A percentile compares a stretch with the other conserved stretches of the same genome.
These are phyloP conservation scores for Oophaga pumilio DNA, from an alignment of 2,113 vertebrate species.

Conservation along the genomic window DNA sequence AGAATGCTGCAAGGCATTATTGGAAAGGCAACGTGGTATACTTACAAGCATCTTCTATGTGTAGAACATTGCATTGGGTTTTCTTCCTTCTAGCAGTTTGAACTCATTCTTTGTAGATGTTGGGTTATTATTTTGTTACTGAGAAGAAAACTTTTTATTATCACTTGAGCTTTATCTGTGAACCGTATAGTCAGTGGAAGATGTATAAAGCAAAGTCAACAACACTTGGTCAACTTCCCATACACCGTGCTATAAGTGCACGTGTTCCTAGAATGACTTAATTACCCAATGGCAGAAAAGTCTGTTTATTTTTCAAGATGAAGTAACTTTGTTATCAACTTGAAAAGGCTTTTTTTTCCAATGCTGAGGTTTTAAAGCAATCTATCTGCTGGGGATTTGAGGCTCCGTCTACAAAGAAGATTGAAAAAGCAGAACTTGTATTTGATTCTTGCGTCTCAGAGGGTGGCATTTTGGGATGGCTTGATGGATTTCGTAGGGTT, in stretches of 20 bases:
- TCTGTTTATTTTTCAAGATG: constrained; percentile 32
- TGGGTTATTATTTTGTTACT: neutral
- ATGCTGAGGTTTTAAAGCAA: constrained; percentile 27
- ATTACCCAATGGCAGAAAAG: neutral
- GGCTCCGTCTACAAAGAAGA: constrained; percentile 49
- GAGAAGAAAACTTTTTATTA: neutral
- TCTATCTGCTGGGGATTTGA: constrained; percentile 36
- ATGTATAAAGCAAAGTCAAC: constrained; percentile 10
- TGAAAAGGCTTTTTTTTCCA: constrained; percentile 24
- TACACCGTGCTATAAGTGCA: neutral
- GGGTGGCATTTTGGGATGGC: constrained; percentile 29
- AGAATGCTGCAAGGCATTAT: too few relatives aligned
- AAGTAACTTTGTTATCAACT: constrained; percentile 33
- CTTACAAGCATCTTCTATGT: neutral
- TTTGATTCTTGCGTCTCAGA: constrained; percentile 40
- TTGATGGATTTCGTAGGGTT: constrained; percentile 41
- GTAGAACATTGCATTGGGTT: neutral
- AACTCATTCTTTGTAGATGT: neutral
- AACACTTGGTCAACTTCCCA: neutral
- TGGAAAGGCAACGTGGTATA: too few relatives aligned
- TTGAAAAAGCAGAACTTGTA: constrained; percentile 24
- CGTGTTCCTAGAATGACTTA: neutral
- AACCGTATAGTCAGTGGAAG: neutral
- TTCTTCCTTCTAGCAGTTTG: neutral
- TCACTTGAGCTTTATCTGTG: neutral